Percentiles rank a stretch among this genome's conserved stretches.
Evolutionary conservation across 2,113 vertebrate genomes (phyloP).

Genomic region (Nematolebias whitei): DNA sequence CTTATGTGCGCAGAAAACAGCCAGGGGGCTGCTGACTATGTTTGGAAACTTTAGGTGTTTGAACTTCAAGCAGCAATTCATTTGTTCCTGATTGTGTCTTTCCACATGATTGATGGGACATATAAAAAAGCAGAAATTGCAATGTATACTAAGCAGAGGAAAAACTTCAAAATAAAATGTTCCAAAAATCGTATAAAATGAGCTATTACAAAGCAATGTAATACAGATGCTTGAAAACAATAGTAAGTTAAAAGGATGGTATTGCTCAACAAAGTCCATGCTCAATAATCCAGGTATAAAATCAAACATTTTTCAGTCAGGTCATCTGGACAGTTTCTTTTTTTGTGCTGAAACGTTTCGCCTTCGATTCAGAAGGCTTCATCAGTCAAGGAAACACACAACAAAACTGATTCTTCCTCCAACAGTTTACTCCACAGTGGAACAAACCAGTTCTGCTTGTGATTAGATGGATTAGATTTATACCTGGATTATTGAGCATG

Average conservation of each 20-base stretch:
- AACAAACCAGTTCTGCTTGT: too few species aligned
- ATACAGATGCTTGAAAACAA: not conserved
- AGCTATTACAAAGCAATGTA: slow-evolving; percentile 15
- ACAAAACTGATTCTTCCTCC: too few species aligned
- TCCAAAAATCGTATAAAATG: not conserved
- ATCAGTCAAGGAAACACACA: too few species aligned
- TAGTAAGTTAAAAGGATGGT: not conserved
- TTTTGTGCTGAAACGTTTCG: too few species aligned
- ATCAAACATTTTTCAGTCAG: too few species aligned
- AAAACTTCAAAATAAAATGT: slow-evolving; percentile 17
- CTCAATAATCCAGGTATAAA: too few species aligned
- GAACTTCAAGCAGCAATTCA: slow-evolving; percentile 44
- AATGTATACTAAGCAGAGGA: slow-evolving; percentile 61
- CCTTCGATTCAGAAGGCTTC: too few species aligned
- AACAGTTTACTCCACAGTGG: too few species aligned
- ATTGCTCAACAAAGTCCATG: too few species aligned
- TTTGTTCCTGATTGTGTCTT: slow-evolving; percentile 57
- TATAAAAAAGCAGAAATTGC: slow-evolving; percentile 51
- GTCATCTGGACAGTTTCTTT: too few species aligned
- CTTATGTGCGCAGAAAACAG: slow-evolving; percentile 25
- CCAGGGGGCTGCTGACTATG: slow-evolving; percentile 40
- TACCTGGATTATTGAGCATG: too few species aligned
- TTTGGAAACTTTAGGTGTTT: slow-evolving; percentile 27
- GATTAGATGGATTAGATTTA: too few species aligned
- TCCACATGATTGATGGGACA: slow-evolving; percentile 66